These are phyloP conservation scores for Archips xylosteana DNA, from an alignment of 2,888 invertebrate species.

Conservation along the genomic window DNA sequence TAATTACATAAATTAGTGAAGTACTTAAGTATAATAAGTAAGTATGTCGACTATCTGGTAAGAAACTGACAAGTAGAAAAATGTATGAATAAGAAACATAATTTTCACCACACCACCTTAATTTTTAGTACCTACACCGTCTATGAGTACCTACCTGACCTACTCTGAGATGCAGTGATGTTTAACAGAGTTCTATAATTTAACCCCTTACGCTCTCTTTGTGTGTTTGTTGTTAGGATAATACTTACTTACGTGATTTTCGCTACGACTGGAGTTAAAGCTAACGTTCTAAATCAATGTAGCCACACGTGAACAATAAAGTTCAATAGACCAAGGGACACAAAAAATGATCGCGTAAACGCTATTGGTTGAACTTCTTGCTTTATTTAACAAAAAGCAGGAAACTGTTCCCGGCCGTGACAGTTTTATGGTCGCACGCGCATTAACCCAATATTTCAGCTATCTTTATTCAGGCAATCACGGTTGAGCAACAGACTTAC, in stretches of 20 bases:
- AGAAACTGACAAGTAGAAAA: no score
- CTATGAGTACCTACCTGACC: no score
- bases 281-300: background rate
- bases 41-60: no score
- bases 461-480: conserved; percentile 19
- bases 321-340: conserved; percentile 29
- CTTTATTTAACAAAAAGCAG: conserved; percentile 58
- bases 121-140: no score
- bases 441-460: conserved; percentile 35
- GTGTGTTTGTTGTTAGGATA: background rate
- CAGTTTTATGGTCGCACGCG: conserved; percentile 34
- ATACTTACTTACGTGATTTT: background rate
- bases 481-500: conserved; percentile 21
- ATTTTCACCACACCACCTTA: no score
- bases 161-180: no score
- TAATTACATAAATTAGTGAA: no score
- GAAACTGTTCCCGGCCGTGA: conserved; percentile 51
- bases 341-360: conserved; percentile 50
- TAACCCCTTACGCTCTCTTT: background rate
- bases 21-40: no score
- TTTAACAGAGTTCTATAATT: background rate
- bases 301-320: conserved; percentile 3
- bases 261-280: background rate
- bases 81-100: no score
- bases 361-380: conserved; percentile 65